phyloP scores from a whole-genome alignment of 1,140 invertebrate species.

The Druon quercuslanigerum region DNA sequence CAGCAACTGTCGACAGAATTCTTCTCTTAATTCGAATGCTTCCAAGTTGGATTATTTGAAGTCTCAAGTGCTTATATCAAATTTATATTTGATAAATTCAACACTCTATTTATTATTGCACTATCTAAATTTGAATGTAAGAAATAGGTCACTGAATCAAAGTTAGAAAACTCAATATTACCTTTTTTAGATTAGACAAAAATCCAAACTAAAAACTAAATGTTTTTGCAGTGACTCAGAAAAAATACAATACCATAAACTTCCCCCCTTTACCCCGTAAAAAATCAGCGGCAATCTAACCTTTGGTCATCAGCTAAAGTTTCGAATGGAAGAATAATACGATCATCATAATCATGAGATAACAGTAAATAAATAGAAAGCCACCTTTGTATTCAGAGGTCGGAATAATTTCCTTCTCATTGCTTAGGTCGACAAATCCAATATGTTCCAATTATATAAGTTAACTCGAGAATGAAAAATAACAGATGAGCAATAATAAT shows the following conservation, averaged over 20 bases:
- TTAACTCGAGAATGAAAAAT: neutral
- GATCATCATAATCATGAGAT: slow-evolving; percentile 24
- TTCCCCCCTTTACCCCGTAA: neutral
- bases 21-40: too few species aligned
- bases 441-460: neutral
- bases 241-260: neutral
- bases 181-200: neutral
- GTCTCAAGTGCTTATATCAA: too few species aligned
- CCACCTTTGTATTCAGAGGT: slow-evolving; percentile 24
- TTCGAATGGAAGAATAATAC: slow-evolving; percentile 19
- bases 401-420: slow-evolving; percentile 12
- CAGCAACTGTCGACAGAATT: too few species aligned
- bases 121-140: too few species aligned
- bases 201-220: neutral
- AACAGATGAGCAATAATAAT: neutral
- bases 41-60: too few species aligned
- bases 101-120: too few species aligned
- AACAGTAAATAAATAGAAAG: slow-evolving; percentile 28
- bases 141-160: too few species aligned
- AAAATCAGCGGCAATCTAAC: slow-evolving; percentile 18
- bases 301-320: slow-evolving; percentile 19
- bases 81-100: too few species aligned
- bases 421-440: neutral
- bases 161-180: too few species aligned
- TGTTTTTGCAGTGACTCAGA: neutral